phyloP scores from a whole-genome alignment of 2,797 vertebrate genomes.

The Lutjanus campechanus region DNA sequence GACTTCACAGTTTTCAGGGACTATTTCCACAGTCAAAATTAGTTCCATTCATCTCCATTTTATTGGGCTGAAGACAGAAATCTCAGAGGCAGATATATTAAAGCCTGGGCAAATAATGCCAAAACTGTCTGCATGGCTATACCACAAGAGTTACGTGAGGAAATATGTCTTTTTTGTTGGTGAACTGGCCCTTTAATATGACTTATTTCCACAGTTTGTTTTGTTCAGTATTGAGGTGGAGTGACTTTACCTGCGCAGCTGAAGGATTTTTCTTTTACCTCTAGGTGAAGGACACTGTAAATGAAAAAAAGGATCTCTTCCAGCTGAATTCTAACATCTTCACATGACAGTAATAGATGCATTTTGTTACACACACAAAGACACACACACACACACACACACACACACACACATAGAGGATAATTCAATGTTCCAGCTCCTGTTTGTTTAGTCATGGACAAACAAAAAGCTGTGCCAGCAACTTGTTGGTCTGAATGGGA shows the following conservation, averaged over 20 bases:
- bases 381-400: conserved; percentile 3
- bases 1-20: too few species aligned
- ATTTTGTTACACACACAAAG: conserved; percentile 16
- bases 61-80: neutral
- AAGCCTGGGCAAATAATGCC: too few species aligned
- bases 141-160: too few species aligned
- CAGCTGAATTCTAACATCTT: conserved; percentile 32
- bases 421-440: conserved; percentile 60
- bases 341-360: conserved; percentile 16
- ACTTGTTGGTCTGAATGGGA: conserved; percentile 54
- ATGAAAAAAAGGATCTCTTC: conserved; percentile 16
- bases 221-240: neutral
- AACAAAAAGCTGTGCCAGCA: conserved; percentile 49
- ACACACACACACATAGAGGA: conserved; percentile 10
- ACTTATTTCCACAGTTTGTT: neutral
- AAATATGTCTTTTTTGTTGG: neutral
- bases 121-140: too few species aligned
- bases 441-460: conserved; percentile 57
- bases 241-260: neutral
- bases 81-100: neutral
- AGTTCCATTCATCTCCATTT: too few species aligned
- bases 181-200: neutral
- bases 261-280: neutral
- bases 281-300: neutral
- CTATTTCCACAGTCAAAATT: too few species aligned